Percentiles rank a stretch among this genome's conserved stretches.
These are phyloP conservation scores for Orientallactaga sibirica DNA, from an alignment of 2,797 vertebrate genomes.

Conservation along the genomic window DNA sequence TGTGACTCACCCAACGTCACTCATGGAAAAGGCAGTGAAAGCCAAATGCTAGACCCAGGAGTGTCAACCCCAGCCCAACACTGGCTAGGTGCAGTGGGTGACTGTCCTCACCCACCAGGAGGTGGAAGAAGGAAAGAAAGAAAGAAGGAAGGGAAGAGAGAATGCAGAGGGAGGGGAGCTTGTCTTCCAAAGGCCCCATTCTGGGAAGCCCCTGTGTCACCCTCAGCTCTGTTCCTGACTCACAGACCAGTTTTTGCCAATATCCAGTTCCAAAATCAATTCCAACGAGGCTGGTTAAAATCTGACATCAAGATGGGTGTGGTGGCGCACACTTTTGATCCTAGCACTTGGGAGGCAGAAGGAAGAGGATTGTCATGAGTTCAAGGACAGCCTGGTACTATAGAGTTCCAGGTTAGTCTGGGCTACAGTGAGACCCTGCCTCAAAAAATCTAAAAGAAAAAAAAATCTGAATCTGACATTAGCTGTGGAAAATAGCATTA, in stretches of 20 bases:
- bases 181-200: rapidly evolving
- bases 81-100: too few relatives aligned
- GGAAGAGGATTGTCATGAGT: too few relatives aligned
- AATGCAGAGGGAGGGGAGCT: neutral
- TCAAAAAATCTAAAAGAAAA: too few relatives aligned
- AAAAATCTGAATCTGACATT: neutral
- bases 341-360: too few relatives aligned
- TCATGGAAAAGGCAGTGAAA: neutral
- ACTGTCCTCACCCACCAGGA: neutral
- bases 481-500: neutral
- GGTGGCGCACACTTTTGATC: too few relatives aligned
- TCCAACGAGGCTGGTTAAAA: neutral
- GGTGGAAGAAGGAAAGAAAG: neutral
- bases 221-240: neutral
- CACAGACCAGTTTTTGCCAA: rapidly evolving
- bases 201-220: neutral
- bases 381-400: too few relatives aligned
- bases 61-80: rapidly evolving
- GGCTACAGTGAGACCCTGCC: too few relatives aligned
- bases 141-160: neutral
- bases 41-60: neutral
- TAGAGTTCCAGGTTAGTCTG: too few relatives aligned
- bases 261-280: neutral
- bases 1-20: neutral
- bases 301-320: neutral